phyloP scores from a whole-genome alignment of 2,888 invertebrate genomes.

The Nineta flava region DNA sequence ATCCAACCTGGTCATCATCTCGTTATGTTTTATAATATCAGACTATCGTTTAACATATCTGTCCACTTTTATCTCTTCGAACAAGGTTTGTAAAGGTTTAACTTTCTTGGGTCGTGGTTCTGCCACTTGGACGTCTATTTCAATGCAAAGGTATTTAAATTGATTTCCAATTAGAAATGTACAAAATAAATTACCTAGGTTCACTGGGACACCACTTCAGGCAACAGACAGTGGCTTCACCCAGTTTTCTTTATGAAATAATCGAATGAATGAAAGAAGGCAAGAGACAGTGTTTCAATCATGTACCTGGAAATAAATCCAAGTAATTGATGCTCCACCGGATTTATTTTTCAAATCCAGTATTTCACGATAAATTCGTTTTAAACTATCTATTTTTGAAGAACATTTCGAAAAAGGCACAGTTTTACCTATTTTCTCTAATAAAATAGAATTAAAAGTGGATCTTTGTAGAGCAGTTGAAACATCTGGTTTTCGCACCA shows the following conservation, averaged over 20 bases:
- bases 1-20: background rate
- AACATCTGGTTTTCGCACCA: background rate
- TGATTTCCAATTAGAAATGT: background rate
- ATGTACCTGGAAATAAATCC: background rate
- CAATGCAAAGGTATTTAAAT: background rate
- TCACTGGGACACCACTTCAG: background rate
- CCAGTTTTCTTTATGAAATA: background rate
- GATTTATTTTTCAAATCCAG: background rate
- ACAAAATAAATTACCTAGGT: background rate
- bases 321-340: background rate
- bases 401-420: background rate
- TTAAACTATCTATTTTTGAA: background rate
- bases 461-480: background rate
- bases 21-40: background rate
- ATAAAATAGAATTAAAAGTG: background rate
- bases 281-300: background rate
- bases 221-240: background rate
- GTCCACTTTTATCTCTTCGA: background rate
- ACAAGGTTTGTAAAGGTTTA: background rate
- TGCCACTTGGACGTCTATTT: background rate
- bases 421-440: background rate
- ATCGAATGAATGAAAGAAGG: background rate
- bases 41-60: background rate
- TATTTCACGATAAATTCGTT: background rate
- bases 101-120: background rate